Evolutionary conservation across 2,113 vertebrate species (phyloP), one percentile per base, ranked within the genome.

Genomic region (Oreotrochilus melanogaster): DNA sequence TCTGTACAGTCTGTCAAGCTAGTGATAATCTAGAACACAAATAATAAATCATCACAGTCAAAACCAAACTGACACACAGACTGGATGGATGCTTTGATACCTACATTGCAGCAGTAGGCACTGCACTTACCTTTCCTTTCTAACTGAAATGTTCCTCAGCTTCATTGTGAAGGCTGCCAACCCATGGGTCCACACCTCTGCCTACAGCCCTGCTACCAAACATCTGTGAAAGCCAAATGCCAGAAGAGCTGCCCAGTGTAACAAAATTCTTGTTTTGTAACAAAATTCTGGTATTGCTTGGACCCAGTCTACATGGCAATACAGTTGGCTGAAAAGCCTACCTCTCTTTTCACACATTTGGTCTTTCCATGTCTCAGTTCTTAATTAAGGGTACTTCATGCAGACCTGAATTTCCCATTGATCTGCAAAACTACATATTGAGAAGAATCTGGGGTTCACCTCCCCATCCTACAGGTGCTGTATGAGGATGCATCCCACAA

Each of bases 81-180:
- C 31, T 31, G 11, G 33, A 35, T 27, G 0, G 1, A 50, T 1
- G 1, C 27, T 2, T 0, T 1, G 1, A 0, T n/a, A 64, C 6
- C 54, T 30, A 57, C 53, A 53, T 10, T 27, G n/a, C 45, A 66
- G 30, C 27, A 48, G 5, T 4, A 33, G 45, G 62, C 71, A 87
- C 51, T 62, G 31, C 1, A 2, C 17, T 76, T 51, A 11, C 1
- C 67, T 50, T 25, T 18, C 22, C 31, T 73, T 78, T 51, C 45
- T 30, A n/a, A 33, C 28, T 58, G 42, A 89, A 88, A 47, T 2
- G 37, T 22, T 84, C 47, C 61, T 81, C 56, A 17, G 58, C 31
- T 79, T 35, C 33, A 31, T 42, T 39, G 13, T 17, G 27, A 60
- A 57, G 12, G 58, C 11, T 1, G 1, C 7, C 5, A 3, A 1